phyloP scores from a whole-genome alignment of 1,140 invertebrate genomes.

The Drosophila sp. region DNA sequence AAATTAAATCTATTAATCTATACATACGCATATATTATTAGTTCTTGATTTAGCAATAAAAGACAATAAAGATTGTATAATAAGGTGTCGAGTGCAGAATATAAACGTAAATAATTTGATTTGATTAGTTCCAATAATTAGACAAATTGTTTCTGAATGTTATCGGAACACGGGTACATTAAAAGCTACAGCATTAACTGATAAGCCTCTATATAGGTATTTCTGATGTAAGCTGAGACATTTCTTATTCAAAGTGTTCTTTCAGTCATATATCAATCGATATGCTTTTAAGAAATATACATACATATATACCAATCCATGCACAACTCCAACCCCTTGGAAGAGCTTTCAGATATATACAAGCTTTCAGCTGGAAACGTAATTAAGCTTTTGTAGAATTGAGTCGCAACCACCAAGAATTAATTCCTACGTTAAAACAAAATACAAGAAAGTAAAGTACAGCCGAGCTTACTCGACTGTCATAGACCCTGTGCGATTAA shows the following conservation, averaged over 20 bases:
- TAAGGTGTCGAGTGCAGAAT: no score
- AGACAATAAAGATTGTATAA: no score
- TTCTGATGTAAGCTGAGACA: no score
- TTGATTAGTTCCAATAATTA: neutral
- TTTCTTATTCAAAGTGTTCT: no score
- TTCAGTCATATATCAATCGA: neutral
- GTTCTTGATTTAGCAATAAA: no score
- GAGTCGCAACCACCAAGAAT: slow-evolving; percentile 3
- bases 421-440: neutral
- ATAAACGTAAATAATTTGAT: neutral
- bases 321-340: neutral
- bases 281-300: neutral
- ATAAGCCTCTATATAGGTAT: no score
- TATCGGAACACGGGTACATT: neutral
- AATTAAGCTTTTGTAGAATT: neutral
- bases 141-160: neutral
- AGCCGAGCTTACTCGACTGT: no score
- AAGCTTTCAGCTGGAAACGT: slow-evolving; percentile 1
- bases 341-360: neutral
- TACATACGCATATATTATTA: no score
- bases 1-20: no score
- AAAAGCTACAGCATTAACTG: neutral
- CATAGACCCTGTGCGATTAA: no score
- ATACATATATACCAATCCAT: neutral
- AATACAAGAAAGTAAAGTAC: neutral